Evolutionary conservation across 2,888 invertebrate genomes (phyloP).

Genomic region (Pteria penguin): DNA sequence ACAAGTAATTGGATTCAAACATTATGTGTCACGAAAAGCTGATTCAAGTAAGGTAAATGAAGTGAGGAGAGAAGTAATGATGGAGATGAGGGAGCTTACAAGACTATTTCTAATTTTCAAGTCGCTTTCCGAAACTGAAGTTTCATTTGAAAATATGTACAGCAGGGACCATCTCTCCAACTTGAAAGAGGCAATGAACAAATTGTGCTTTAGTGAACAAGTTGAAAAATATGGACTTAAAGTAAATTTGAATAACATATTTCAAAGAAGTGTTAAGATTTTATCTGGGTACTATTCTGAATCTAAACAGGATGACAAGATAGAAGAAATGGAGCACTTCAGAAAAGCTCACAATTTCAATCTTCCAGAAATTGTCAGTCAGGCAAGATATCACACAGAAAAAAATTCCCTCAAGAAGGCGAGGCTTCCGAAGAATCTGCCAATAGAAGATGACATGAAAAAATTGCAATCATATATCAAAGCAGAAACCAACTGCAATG

Average conservation of each 20-base stretch:
- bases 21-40: conserved; percentile 23
- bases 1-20: conserved; percentile 25
- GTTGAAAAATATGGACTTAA: conserved; percentile 36
- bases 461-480: conserved; percentile 3
- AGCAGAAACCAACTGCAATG: neutral
- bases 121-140: too few relatives aligned
- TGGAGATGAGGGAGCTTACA: conserved; percentile 40
- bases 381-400: conserved; percentile 27
- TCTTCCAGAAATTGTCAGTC: conserved; percentile 24
- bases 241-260: conserved; percentile 17
- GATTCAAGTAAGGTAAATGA: conserved; percentile 33
- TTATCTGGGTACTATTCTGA: conserved; percentile 27
- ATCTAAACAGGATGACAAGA: conserved; percentile 22
- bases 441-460: conserved; percentile 9
- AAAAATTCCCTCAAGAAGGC: too few relatives aligned
- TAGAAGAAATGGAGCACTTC: conserved; percentile 30
- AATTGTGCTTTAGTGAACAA: neutral
- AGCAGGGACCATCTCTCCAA: conserved; percentile 14
- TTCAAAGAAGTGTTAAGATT: conserved; percentile 32
- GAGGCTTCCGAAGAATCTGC: conserved; percentile 12
- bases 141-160: conserved; percentile 27
- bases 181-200: conserved; percentile 21
- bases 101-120: conserved; percentile 25
- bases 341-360: conserved; percentile 11
- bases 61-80: conserved; percentile 36